These are phyloP conservation scores for Crotalus horridus DNA, from an alignment of 2,113 vertebrate genomes.

Conservation along the genomic window DNA sequence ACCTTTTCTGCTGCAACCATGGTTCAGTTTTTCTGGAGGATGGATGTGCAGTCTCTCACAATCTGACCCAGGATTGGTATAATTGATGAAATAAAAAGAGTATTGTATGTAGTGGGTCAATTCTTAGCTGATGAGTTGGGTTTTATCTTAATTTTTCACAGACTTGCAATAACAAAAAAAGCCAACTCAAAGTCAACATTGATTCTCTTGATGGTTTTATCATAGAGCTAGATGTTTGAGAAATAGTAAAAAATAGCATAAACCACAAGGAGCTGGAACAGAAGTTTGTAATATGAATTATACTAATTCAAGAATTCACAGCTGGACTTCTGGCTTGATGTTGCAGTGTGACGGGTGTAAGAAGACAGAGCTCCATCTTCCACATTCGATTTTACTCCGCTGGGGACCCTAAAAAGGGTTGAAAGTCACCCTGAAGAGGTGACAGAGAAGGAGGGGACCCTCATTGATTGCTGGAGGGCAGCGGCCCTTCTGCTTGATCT, in stretches of 20 bases:
- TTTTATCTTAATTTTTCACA: not conserved
- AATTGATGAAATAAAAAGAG: not conserved
- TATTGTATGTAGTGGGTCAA: not conserved
- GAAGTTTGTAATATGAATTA: not conserved
- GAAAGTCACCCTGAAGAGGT: no score
- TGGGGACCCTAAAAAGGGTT: no score
- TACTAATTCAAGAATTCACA: not conserved
- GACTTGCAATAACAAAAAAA: not conserved
- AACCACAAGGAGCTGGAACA: not conserved
- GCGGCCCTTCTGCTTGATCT: no score
- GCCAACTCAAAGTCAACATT: not conserved
- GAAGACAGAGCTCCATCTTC: no score
- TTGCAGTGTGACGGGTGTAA: no score
- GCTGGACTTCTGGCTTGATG: not conserved
- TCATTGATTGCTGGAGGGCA: no score
- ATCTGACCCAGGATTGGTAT: not conserved
- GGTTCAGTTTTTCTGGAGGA: not conserved
- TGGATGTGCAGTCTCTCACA: not conserved
- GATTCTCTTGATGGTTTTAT: not conserved
- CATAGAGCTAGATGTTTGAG: not conserved
- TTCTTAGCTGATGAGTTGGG: not conserved
- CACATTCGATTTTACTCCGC: accelerated
- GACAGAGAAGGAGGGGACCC: no score
- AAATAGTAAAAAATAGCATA: not conserved
- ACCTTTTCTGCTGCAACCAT: not conserved